A percentile compares a stretch with the other conserved stretches of the same genome.
phyloP scores from a whole-genome alignment of 2,888 invertebrate genomes.

The Pharmacophagus antenor region DNA sequence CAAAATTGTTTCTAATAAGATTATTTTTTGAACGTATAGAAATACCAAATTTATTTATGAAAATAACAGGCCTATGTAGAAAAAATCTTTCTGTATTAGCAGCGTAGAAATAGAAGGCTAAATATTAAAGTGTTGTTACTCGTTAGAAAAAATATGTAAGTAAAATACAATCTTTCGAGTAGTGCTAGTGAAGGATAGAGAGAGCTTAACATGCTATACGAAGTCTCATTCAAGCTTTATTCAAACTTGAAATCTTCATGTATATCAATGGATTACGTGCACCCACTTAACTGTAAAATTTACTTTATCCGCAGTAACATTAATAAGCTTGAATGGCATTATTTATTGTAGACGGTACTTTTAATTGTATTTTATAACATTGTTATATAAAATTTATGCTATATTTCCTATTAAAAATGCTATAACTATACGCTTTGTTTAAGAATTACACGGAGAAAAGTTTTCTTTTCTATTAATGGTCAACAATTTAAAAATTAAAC shows the following conservation, averaged over 20 bases:
- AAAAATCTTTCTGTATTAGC: background rate
- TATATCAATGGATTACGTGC: slow-evolving; percentile 15
- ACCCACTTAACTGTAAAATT: slow-evolving; percentile 17
- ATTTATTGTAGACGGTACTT: background rate
- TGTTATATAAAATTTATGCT: background rate
- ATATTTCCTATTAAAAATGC: no score
- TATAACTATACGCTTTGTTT: no score
- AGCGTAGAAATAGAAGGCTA: background rate
- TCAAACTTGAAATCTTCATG: slow-evolving; percentile 16
- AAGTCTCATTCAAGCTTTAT: slow-evolving; percentile 10
- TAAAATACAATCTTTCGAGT: background rate
- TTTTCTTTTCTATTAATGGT: no score
- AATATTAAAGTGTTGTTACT: background rate
- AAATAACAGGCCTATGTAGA: background rate
- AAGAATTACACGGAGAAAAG: no score
- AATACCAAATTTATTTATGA: background rate
- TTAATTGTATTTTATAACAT: background rate
- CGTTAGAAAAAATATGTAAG: slow-evolving; percentile 1
- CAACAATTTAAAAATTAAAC: no score
- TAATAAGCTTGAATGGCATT: slow-evolving; percentile 2
- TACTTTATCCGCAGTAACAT: slow-evolving; percentile 7
- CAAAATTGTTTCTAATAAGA: background rate
- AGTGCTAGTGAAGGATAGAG: slow-evolving; percentile 4
- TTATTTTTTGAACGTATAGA: no score
- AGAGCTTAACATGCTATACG: background rate